Percentiles rank a stretch among this genome's conserved stretches.
phyloP scores from a whole-genome alignment of 2,113 vertebrate species.

The Elephantulus edwardii region DNA sequence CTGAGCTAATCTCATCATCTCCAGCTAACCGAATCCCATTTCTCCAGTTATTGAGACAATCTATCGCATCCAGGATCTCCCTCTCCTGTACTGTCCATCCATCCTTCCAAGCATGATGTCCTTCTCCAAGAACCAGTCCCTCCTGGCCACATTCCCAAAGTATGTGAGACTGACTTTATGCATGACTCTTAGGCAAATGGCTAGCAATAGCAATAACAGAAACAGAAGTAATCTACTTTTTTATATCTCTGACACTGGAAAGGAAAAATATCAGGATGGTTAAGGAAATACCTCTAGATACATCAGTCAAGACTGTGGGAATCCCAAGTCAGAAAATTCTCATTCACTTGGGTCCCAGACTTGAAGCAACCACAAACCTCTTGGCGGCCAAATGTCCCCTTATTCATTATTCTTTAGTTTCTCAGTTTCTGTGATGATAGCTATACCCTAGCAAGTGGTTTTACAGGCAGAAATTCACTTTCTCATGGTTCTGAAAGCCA shows the following conservation, averaged over 20 bases:
- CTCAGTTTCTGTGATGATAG: neutral
- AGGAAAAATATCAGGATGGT: neutral
- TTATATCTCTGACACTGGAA: neutral
- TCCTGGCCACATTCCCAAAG: too few relatives aligned
- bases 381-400: neutral
- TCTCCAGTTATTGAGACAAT: too few relatives aligned
- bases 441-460: neutral
- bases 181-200: neutral
- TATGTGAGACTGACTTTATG: too few relatives aligned
- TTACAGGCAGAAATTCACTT: neutral
- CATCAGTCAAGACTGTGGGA: neutral
- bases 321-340: neutral
- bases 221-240: neutral
- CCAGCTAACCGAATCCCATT: too few relatives aligned
- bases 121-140: too few relatives aligned
- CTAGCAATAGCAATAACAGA: neutral
- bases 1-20: too few relatives aligned
- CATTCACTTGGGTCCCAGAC: neutral
- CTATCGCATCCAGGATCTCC: too few relatives aligned
- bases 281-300: neutral
- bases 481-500: neutral
- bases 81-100: too few relatives aligned
- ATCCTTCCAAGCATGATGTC: too few relatives aligned
- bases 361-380: neutral
- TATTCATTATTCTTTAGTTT: neutral